Percentiles rank a stretch among this genome's conserved stretches.
These are phyloP conservation scores for Alectura lathami DNA, from an alignment of 2,113 vertebrate species.

Conservation along the genomic window DNA sequence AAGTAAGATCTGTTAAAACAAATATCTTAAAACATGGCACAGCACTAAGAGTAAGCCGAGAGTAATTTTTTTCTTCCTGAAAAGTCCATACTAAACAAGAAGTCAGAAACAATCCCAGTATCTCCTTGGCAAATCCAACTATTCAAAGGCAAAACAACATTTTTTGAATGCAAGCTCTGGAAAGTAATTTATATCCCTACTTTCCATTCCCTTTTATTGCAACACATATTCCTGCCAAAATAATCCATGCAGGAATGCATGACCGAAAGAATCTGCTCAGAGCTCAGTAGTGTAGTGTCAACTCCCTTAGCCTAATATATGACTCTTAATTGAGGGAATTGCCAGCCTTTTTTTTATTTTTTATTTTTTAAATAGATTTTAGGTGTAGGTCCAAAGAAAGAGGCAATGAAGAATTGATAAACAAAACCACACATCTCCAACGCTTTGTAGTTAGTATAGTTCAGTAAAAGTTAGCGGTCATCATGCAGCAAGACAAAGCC, in stretches of 20 bases:
- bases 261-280: constrained; percentile 36
- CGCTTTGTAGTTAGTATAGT: not conserved
- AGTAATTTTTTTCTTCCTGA: constrained; percentile 44
- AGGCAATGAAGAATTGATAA: not conserved
- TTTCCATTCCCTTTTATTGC: constrained; percentile 49
- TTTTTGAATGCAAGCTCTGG: constrained; percentile 59
- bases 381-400: constrained; percentile 5
- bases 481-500: not conserved
- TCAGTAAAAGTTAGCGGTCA: not conserved
- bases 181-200: constrained; percentile 49
- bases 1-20: not conserved
- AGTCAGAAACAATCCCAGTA: constrained; percentile 40
- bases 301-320: constrained; percentile 26
- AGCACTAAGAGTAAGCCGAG: not conserved
- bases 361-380: not conserved
- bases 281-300: constrained; percentile 37
- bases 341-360: not conserved
- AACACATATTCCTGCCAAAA: constrained; percentile 64
- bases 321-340: not conserved
- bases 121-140: constrained; percentile 54
- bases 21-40: not conserved
- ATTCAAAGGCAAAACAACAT: constrained; percentile 46
- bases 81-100: constrained; percentile 44
- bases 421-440: not conserved
- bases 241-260: constrained; percentile 56